Conservation (phyloP, 2,797 vertebrate genomes). For the Pipistrellus nathusii region DNA sequence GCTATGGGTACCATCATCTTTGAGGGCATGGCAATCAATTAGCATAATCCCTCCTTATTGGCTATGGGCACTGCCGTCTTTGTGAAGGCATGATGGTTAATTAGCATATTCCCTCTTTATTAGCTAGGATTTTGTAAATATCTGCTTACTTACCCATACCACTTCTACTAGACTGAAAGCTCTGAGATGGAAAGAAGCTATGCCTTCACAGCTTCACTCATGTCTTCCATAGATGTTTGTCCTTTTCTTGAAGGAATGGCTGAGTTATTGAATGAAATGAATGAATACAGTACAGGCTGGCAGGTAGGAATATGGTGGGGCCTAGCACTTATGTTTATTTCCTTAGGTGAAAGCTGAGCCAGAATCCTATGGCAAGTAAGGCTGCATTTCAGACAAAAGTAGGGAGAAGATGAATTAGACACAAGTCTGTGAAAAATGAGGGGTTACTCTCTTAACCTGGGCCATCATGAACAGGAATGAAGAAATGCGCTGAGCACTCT, state of each 20-base stretch:
- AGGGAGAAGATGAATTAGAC: neutral
- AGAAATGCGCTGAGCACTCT: neutral
- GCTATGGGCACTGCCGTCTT: too few relatives aligned
- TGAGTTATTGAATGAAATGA: neutral
- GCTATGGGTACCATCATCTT: too few relatives aligned
- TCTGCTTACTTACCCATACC: neutral
- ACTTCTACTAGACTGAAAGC: neutral
- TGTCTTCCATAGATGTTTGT: neutral
- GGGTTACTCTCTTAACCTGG: neutral
- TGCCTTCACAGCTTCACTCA: neutral
- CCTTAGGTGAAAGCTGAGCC: neutral
- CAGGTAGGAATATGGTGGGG: neutral
- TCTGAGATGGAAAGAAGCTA: neutral
- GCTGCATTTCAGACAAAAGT: neutral
- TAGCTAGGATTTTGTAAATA: neutral
- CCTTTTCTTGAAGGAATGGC: neutral
- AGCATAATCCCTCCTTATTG: too few relatives aligned
- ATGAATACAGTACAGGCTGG: neutral
- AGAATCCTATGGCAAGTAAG: neutral
- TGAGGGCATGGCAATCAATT: too few relatives aligned
- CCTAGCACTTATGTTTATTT: neutral
- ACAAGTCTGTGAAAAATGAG: neutral
- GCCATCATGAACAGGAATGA: neutral
- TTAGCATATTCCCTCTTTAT: too few relatives aligned
- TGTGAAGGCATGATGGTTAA: too few relatives aligned